These are phyloP conservation scores for Actenoides hombroni DNA, from an alignment of 2,113 vertebrate genomes.

Conservation along the genomic window DNA sequence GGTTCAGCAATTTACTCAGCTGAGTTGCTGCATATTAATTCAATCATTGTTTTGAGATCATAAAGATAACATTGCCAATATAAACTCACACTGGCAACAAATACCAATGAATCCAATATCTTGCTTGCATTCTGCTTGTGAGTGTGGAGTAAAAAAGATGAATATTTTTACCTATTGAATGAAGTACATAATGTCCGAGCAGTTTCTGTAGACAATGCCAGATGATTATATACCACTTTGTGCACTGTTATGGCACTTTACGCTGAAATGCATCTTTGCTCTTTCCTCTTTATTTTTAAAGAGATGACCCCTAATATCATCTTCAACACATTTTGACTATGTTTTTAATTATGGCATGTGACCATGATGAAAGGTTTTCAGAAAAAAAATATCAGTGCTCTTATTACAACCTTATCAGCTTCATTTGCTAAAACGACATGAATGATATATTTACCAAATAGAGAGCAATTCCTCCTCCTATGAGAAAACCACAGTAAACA, in stretches of 20 bases:
- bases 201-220: background rate
- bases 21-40: background rate
- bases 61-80: background rate
- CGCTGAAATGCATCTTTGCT: background rate
- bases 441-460: constrained; percentile 86
- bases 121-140: background rate
- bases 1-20: background rate
- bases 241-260: background rate
- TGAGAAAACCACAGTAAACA: constrained; percentile 95
- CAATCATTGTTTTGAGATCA: background rate
- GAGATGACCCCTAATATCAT: background rate
- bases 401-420: background rate
- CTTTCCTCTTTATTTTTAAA: background rate
- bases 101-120: background rate
- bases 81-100: background rate
- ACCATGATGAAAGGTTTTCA: background rate
- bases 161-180: background rate
- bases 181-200: background rate
- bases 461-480: constrained; percentile 92
- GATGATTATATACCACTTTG: background rate
- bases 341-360: background rate
- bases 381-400: background rate
- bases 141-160: background rate
- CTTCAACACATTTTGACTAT: background rate
- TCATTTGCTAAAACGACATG: background rate